phyloP scores from a whole-genome alignment of 2,888 invertebrate species.

The Coecobrya sp. region DNA sequence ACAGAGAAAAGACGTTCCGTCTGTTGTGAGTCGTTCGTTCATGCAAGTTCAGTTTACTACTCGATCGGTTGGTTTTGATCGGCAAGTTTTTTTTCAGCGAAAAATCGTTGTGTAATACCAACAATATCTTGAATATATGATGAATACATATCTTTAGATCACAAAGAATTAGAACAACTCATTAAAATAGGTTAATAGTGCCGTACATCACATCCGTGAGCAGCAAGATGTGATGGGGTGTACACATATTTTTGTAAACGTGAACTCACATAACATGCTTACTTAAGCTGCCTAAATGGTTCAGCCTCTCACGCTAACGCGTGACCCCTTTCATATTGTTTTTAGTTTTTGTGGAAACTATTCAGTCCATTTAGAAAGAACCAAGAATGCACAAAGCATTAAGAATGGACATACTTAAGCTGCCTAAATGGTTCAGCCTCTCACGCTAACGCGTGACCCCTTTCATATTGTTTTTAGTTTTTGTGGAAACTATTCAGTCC shows the following conservation, averaged over 20 bases:
- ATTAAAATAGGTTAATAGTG: slow-evolving; percentile 46
- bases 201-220: slow-evolving; percentile 60
- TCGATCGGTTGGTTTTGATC: slow-evolving; percentile 72
- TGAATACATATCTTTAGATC: slow-evolving; percentile 37
- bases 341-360: slow-evolving; percentile 45
- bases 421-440: slow-evolving; percentile 44
- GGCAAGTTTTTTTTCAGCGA: slow-evolving; percentile 60
- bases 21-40: slow-evolving; percentile 75
- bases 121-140: slow-evolving; percentile 31
- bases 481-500: slow-evolving; percentile 41
- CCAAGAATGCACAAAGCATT: slow-evolving; percentile 41
- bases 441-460: slow-evolving; percentile 1
- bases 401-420: slow-evolving; percentile 20
- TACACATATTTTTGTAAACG: slow-evolving; percentile 1
- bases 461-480: slow-evolving; percentile 45
- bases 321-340: slow-evolving; percentile 50
- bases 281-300: slow-evolving; percentile 47
- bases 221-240: slow-evolving; percentile 14
- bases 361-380: slow-evolving; percentile 23
- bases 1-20: slow-evolving; percentile 70
- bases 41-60: slow-evolving; percentile 70
- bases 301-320: not conserved
- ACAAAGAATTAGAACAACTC: slow-evolving; percentile 59
- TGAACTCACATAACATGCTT: slow-evolving; percentile 10
- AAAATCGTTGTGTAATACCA: slow-evolving; percentile 54